Conservation (phyloP, 2,113 vertebrate genomes). For the Pelusios castaneus region DNA sequence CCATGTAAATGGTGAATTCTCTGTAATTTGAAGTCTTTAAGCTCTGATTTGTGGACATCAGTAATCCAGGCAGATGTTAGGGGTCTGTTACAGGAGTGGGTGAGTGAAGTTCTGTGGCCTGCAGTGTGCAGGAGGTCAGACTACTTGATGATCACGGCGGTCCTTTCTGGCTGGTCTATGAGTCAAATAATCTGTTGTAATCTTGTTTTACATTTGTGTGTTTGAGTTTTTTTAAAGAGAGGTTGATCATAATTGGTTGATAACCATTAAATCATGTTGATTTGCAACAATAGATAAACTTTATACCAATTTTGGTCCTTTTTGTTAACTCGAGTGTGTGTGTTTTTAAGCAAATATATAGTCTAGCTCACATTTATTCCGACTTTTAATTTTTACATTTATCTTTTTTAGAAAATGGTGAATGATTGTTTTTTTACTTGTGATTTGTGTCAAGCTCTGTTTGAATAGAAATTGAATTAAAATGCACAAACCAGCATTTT, state of each 20-base stretch:
- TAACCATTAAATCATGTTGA: background rate
- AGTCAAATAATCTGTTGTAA: background rate
- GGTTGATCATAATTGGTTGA: background rate
- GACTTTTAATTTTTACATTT: background rate
- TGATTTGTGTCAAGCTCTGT: background rate
- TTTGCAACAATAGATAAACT: background rate
- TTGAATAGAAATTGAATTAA: background rate
- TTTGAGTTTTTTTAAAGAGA: background rate
- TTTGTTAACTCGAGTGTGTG: background rate
- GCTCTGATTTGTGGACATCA: too few relatives aligned
- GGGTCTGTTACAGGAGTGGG: too few relatives aligned
- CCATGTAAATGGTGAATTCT: too few relatives aligned
- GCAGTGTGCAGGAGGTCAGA: too few relatives aligned
- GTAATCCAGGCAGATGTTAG: too few relatives aligned
- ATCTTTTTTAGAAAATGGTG: background rate
- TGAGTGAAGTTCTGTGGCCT: too few relatives aligned
- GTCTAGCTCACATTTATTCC: background rate
- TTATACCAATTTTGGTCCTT: background rate
- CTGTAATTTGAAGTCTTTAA: too few relatives aligned
- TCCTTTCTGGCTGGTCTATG: too few relatives aligned
- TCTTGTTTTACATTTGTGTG: background rate
- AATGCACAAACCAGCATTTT: too few relatives aligned
- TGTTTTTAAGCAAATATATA: background rate
- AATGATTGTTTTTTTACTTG: background rate
- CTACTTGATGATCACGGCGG: too few relatives aligned